Conservation (phyloP, 2,888 invertebrate species). For the Ceratothoa steindachneri region DNA sequence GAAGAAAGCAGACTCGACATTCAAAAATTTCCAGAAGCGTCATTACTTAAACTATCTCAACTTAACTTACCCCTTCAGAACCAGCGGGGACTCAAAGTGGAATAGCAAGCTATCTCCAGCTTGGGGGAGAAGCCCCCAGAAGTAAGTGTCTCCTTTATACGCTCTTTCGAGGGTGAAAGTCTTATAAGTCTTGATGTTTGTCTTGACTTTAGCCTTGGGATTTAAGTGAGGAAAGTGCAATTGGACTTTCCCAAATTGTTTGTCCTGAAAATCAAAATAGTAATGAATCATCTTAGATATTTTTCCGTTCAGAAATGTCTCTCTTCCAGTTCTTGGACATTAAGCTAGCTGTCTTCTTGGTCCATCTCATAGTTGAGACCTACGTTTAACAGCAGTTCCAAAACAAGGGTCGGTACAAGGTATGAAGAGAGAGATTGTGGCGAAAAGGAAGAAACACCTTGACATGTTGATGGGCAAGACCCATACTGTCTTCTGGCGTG, state of each 20-base stretch:
- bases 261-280: constrained; percentile 62
- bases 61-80: constrained; percentile 62
- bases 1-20: too few species aligned
- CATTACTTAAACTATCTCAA: constrained; percentile 8
- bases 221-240: constrained; percentile 75
- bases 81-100: constrained; percentile 69
- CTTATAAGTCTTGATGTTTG: constrained; percentile 73
- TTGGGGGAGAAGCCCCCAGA: constrained; percentile 84
- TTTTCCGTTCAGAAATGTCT: background rate
- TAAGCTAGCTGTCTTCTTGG: background rate
- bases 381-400: too few species aligned
- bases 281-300: constrained; percentile 5
- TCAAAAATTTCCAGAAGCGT: background rate
- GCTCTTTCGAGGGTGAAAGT: constrained; percentile 73
- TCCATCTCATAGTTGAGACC: background rate
- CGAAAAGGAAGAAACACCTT: too few species aligned
- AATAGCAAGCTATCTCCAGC: constrained; percentile 75
- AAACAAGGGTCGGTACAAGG: too few species aligned
- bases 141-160: constrained; percentile 80
- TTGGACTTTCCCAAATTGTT: constrained; percentile 77
- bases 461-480: too few species aligned
- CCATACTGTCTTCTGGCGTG: too few species aligned
- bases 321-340: background rate
- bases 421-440: too few species aligned
- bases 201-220: constrained; percentile 65